phyloP scores from a whole-genome alignment of 2,888 invertebrate species.

The Parasteatoda lunata region DNA sequence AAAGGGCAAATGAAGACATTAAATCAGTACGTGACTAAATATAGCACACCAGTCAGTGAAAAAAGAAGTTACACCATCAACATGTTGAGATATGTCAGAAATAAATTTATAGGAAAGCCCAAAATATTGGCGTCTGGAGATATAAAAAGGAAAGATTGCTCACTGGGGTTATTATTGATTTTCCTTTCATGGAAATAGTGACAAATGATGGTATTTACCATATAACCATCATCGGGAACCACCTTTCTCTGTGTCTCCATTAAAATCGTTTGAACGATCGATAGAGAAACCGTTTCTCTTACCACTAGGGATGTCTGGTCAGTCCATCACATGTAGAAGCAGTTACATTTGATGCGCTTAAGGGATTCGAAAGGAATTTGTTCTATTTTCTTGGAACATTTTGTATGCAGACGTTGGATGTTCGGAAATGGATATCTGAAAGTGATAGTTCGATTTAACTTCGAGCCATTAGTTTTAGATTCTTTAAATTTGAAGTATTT shows the following conservation, averaged over 20 bases:
- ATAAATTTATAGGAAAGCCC: neutral
- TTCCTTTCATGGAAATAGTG: conserved; percentile 26
- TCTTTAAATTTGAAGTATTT: too few species aligned
- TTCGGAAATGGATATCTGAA: too few species aligned
- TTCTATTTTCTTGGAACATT: too few species aligned
- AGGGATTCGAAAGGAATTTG: too few species aligned
- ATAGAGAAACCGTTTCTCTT: neutral
- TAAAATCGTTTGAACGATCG: conserved; percentile 2
- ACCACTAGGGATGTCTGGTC: neutral
- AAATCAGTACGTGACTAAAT: neutral
- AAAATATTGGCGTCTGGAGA: neutral
- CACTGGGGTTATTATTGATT: conserved; percentile 16
- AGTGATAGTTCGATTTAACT: too few species aligned
- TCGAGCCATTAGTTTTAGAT: too few species aligned
- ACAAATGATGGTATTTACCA: conserved; percentile 46
- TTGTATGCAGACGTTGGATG: too few species aligned
- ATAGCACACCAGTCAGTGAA: neutral
- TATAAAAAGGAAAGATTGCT: neutral
- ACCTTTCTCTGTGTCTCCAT: conserved; percentile 28
- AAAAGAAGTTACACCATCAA: neutral
- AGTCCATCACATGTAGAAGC: neutral
- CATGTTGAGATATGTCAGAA: neutral
- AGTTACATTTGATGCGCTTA: too few species aligned
- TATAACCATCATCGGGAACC: conserved; percentile 26
- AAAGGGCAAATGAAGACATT: neutral